These are phyloP conservation scores for Corapipo altera DNA, from an alignment of 2,113 vertebrate species.

Conservation along the genomic window DNA sequence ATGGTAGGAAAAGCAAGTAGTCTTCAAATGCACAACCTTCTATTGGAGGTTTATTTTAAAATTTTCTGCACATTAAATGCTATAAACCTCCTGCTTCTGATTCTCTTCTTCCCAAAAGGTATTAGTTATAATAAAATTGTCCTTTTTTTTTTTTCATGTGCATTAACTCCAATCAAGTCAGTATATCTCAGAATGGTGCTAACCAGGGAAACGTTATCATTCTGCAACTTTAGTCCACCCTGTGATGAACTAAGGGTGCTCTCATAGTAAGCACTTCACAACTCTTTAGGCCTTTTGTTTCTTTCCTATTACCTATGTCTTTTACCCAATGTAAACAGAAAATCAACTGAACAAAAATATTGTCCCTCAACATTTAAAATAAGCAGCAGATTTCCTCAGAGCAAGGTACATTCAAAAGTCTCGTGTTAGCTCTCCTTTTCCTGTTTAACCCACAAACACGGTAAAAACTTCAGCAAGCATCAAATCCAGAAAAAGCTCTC, in stretches of 20 bases:
- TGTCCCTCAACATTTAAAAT: background rate
- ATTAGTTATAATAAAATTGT: background rate
- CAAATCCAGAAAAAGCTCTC: background rate
- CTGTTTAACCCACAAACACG: background rate
- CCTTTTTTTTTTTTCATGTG: background rate
- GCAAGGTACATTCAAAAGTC: background rate
- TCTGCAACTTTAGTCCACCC: background rate
- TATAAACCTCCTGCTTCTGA: background rate
- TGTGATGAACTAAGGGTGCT: background rate
- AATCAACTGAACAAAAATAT: background rate
- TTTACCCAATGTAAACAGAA: background rate
- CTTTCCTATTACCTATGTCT: background rate
- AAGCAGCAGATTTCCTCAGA: background rate
- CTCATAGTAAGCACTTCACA: accelerated
- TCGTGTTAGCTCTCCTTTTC: background rate
- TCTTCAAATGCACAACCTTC: background rate
- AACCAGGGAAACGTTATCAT: accelerated
- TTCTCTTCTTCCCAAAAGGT: background rate
- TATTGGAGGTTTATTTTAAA: background rate
- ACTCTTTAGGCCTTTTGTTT: background rate
- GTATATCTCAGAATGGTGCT: background rate
- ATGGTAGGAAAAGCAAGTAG: background rate
- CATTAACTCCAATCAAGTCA: background rate
- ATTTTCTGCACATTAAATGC: background rate
- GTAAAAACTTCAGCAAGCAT: background rate